Base-by-base conservation (phyloP, 2,888 invertebrate genomes). In the Megaustenia siamemsis region DNA sequence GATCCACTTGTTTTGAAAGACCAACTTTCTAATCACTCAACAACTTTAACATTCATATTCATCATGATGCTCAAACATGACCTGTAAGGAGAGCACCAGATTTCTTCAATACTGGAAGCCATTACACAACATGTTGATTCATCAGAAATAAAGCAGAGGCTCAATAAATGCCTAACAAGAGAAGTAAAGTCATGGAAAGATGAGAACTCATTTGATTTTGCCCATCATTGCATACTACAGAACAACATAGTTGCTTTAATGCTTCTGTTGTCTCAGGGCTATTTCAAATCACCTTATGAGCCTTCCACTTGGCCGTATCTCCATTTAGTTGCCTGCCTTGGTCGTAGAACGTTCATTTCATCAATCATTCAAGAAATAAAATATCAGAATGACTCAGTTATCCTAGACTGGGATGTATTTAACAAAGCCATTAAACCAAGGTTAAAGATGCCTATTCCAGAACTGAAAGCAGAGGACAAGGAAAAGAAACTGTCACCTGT, bases 201-300 rank as follows among this genome's bases (percentile, higher is more conserved):
- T 68, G 87, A 86, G 12, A 82, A 89, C 49, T 88, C 86, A n/a
- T 86, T 91, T 60, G 90, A 93, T 85, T 83, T 92, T 10, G 86
- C 92, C 8, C 93, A 93, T 76, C 90, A 92, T 83, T 90, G 91
- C 53, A 91, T 93, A 8, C 85, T 92, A 66, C 86, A 90, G 2
- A 90, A 89, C 81, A 91, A 93, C 82, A 84, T 90, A 4, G 90
- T 91, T 75, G 90, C 90, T 8, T 88, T 91, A 4, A 89, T 89
- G 10, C 84, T 89, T 0, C 84, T 93, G 40, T 90, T 92, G 73
- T 88, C 87, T n/a, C 84, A 88, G 12, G 92, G 92, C 35, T 86
- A 86, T 32, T 92, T 92, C 83, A 90, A 90, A 80, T 89, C 90
- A 1, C 90, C 90, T 5, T 88, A 91, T 63, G 89, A 90, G 73